phyloP scores from a whole-genome alignment of 2,797 vertebrate genomes.

The Siniperca obscura region DNA sequence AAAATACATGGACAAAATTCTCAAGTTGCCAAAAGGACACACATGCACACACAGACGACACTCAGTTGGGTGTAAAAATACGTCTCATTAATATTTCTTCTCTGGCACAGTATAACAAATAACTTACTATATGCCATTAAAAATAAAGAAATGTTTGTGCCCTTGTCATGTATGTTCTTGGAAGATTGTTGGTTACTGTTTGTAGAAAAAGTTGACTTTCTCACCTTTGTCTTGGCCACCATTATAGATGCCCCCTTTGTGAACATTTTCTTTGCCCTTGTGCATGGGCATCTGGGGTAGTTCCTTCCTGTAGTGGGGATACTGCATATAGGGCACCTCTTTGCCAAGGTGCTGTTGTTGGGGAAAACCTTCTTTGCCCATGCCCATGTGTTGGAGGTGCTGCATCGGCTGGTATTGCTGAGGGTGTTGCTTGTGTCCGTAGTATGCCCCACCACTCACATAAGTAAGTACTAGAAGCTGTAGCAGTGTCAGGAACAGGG shows the following conservation, averaged over 20 bases:
- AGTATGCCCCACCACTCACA: slow-evolving; percentile 90
- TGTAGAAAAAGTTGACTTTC: slow-evolving; percentile 14
- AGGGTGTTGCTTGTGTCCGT: slow-evolving; percentile 93
- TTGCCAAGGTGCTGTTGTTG: slow-evolving; percentile 90
- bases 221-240: slow-evolving; percentile 91
- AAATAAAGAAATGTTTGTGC: slow-evolving; percentile 7
- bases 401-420: slow-evolving; percentile 93
- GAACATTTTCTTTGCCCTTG: slow-evolving; percentile 90
- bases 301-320: slow-evolving; percentile 95
- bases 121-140: background rate
- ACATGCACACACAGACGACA: background rate
- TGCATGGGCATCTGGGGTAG: slow-evolving; percentile 90
- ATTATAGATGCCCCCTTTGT: slow-evolving; percentile 82
- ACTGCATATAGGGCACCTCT: slow-evolving; percentile 92
- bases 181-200: background rate
- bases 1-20: background rate
- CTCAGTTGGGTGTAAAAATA: background rate
- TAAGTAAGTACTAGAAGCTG: slow-evolving; percentile 84
- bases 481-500: slow-evolving; percentile 84
- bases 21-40: background rate
- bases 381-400: slow-evolving; percentile 91
- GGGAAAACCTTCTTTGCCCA: slow-evolving; percentile 89
- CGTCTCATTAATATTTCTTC: background rate
- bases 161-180: background rate
- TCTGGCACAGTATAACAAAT: background rate